A percentile compares a stretch with the other conserved stretches of the same genome.
Conservation (phyloP, 2,888 invertebrate species). For the Parnassius mnemosyne region DNA sequence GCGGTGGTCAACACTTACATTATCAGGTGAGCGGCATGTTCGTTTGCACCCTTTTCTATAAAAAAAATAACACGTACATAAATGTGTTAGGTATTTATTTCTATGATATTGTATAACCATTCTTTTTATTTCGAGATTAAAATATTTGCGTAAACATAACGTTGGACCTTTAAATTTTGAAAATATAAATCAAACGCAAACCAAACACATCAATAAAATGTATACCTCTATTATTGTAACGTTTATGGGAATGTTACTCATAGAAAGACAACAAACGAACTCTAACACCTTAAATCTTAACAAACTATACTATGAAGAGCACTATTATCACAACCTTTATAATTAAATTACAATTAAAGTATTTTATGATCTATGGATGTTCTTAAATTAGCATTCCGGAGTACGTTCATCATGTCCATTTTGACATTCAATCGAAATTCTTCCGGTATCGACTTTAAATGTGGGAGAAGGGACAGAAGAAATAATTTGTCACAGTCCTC, state of each 20-base stretch:
- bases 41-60: too few relatives aligned
- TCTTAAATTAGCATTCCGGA: slow-evolving; percentile 59
- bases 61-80: too few relatives aligned
- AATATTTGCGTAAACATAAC: too few relatives aligned
- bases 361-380: slow-evolving; percentile 46
- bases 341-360: slow-evolving; percentile 24
- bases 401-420: slow-evolving; percentile 70
- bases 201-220: neutral
- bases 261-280: slow-evolving; percentile 6
- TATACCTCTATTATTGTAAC: slow-evolving; percentile 4
- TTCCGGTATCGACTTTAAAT: slow-evolving; percentile 66
- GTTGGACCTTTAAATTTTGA: too few relatives aligned
- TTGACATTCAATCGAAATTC: slow-evolving; percentile 60
- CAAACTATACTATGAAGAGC: slow-evolving; percentile 1
- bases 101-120: too few relatives aligned
- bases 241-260: slow-evolving; percentile 14
- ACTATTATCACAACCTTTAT: slow-evolving; percentile 10
- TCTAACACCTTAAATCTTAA: slow-evolving; percentile 11
- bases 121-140: too few relatives aligned
- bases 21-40: too few relatives aligned
- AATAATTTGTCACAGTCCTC: slow-evolving; percentile 70
- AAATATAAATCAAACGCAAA: neutral
- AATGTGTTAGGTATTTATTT: too few relatives aligned
- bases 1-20: too few relatives aligned
- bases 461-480: slow-evolving; percentile 64